A percentile compares a stretch with the other conserved stretches of the same genome.
Conservation (phyloP, 2,888 invertebrate genomes). For the Macrosiphum euphorbiae region DNA sequence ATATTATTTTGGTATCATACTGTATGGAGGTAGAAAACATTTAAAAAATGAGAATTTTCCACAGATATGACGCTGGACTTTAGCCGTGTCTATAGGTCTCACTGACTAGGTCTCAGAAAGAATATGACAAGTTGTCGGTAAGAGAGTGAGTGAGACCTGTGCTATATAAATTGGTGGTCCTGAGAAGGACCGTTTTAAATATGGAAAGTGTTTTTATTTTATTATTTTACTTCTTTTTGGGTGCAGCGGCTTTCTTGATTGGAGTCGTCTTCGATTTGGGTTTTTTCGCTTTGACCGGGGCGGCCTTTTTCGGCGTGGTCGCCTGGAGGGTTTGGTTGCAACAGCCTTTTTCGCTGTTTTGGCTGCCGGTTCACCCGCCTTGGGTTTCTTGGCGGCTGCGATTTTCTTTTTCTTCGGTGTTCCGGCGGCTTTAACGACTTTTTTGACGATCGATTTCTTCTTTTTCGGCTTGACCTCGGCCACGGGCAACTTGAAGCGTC, state of each 20-base stretch:
- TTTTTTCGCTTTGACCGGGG: not conserved
- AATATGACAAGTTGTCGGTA: no score
- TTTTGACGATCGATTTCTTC: not conserved
- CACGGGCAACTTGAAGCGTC: no score
- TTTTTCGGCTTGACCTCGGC: constrained; percentile 51
- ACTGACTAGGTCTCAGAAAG: no score
- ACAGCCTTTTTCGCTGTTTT: not conserved
- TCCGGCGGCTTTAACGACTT: not conserved
- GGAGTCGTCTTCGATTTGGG: not conserved
- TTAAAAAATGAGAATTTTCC: no score
- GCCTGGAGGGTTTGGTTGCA: not conserved
- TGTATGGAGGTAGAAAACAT: no score
- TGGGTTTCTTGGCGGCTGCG: not conserved
- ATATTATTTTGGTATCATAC: no score
- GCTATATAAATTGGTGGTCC: not conserved
- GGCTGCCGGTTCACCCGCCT: not conserved
- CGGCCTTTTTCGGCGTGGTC: not conserved
- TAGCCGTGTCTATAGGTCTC: no score
- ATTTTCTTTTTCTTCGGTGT: not conserved
- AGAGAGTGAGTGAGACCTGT: no score
- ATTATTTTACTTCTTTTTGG: not conserved
- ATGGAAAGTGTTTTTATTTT: fast-evolving
- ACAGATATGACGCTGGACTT: no score
- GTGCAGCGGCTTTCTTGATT: not conserved
- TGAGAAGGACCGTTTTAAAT: constrained; percentile 19